Percentiles rank a stretch among this genome's conserved stretches.
phyloP scores from a whole-genome alignment of 1,140 invertebrate genomes.

The Platorchestia sp. region DNA sequence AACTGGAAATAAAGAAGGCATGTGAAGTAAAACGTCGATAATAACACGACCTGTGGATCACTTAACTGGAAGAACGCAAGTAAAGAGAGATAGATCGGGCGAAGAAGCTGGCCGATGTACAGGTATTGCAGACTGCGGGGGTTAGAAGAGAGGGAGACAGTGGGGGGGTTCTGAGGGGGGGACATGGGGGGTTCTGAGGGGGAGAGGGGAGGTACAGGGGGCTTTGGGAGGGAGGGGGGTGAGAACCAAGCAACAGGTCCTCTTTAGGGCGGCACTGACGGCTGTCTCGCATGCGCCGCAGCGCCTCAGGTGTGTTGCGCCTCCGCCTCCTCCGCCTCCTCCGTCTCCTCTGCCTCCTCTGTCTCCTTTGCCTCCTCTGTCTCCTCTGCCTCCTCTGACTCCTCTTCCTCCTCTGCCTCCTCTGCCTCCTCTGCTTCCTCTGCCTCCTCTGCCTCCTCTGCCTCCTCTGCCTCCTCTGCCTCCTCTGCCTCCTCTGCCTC shows the following conservation, averaged over 20 bases:
- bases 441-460: background rate
- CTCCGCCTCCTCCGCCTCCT: background rate
- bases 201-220: conserved; percentile 19
- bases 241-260: conserved; percentile 45
- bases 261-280: conserved; percentile 46
- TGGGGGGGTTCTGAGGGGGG: background rate
- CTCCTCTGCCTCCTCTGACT: background rate
- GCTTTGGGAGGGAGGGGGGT: background rate
- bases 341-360: background rate
- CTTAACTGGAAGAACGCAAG: background rate
- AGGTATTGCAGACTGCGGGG: background rate
- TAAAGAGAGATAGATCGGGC: background rate
- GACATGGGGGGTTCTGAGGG: background rate
- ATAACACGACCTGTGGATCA: background rate
- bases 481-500: background rate
- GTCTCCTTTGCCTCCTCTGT: background rate
- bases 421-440: background rate
- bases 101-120: background rate
- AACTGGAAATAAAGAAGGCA: too few species aligned
- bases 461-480: background rate
- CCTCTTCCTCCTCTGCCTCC: background rate
- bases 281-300: conserved; percentile 1
- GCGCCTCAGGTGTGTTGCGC: background rate
- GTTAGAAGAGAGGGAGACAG: background rate
- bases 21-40: background rate